Percentiles rank a stretch among this genome's conserved stretches.
phyloP scores from a whole-genome alignment of 2,888 invertebrate genomes.

The Cactoblastis cactorum region DNA sequence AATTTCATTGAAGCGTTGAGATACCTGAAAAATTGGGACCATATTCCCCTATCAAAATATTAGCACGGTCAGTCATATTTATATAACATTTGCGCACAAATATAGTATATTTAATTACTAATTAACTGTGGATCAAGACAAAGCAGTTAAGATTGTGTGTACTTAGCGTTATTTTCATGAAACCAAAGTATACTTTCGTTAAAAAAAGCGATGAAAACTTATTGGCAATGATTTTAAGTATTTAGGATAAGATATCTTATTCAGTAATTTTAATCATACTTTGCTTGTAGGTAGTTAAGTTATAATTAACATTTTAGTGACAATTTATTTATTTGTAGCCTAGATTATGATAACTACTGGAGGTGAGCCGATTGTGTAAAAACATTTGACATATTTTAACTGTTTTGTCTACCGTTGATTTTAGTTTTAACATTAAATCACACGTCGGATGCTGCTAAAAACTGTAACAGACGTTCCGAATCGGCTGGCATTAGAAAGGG shows the following conservation, averaged over 20 bases:
- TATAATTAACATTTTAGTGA: background rate
- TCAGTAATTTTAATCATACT: background rate
- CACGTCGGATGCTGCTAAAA: background rate
- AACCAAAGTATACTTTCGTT: slow-evolving; percentile 12
- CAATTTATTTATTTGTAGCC: background rate
- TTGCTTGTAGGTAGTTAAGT: background rate
- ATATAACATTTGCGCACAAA: slow-evolving; percentile 15
- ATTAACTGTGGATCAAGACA: slow-evolving; percentile 2
- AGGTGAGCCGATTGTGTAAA: background rate
- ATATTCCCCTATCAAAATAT: slow-evolving; percentile 22
- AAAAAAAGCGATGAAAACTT: slow-evolving; percentile 1
- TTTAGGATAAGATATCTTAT: background rate
- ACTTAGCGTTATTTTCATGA: slow-evolving; percentile 7
- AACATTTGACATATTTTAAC: slow-evolving; percentile 8
- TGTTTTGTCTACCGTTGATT: slow-evolving; percentile 9
- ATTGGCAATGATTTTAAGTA: background rate
- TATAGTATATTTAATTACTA: slow-evolving; percentile 4
- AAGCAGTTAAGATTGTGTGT: slow-evolving; percentile 14
- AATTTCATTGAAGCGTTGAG: slow-evolving; percentile 28
- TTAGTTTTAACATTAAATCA: background rate
- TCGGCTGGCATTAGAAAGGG: too few species aligned
- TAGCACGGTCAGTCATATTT: slow-evolving; percentile 37
- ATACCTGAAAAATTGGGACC: slow-evolving; percentile 35
- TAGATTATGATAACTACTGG: background rate
- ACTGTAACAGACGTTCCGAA: too few species aligned